Evolutionary conservation across 2,113 vertebrate genomes (phyloP).

Genomic region (Rhipidura dahli): DNA sequence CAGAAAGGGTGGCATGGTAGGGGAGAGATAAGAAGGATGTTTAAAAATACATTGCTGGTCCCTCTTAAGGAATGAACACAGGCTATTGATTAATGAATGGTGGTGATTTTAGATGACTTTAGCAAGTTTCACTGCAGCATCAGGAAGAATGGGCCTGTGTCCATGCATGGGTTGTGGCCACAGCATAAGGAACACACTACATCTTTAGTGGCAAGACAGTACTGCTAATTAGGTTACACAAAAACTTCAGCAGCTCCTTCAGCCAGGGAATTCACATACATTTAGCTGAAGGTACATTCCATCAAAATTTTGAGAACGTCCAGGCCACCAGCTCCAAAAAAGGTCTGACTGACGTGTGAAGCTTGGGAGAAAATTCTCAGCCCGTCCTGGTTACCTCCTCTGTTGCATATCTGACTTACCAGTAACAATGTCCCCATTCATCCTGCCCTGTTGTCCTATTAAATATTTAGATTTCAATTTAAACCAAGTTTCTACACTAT

Average conservation of each 20-base stretch:
- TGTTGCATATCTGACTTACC: not conserved
- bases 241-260: not conserved
- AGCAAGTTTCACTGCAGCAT: not conserved
- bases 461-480: not conserved
- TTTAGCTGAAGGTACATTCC: not conserved
- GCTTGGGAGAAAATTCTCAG: not conserved
- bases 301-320: not conserved
- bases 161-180: fast-evolving
- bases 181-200: not conserved
- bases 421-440: not conserved
- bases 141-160: not conserved
- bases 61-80: not conserved
- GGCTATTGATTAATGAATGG: not conserved
- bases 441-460: not conserved
- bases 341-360: not conserved
- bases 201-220: not conserved
- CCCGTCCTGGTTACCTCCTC: not conserved
- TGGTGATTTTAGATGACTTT: not conserved
- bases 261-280: not conserved
- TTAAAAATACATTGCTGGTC: not conserved
- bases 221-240: not conserved
- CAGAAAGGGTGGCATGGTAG: not conserved
- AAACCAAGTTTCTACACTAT: not conserved
- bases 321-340: not conserved
- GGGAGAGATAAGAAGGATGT: not conserved